Conservation (phyloP, 2,113 vertebrate species). For the Platycercus adscitus region DNA sequence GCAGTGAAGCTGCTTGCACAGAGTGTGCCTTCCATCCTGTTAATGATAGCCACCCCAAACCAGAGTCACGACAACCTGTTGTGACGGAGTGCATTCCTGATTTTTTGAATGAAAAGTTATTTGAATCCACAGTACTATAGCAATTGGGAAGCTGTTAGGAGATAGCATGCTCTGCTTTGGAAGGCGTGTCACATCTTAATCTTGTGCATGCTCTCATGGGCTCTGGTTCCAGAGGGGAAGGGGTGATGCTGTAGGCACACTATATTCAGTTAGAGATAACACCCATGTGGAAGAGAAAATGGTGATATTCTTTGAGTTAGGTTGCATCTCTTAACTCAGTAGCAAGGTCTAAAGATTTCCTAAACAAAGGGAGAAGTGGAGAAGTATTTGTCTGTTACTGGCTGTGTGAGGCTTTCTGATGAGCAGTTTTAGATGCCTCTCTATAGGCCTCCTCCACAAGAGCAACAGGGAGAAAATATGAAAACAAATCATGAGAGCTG, state of each 20-base stretch:
- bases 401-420: neutral
- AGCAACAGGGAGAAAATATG: neutral
- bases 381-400: neutral
- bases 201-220: neutral
- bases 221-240: neutral
- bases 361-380: neutral
- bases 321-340: neutral
- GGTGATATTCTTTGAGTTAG: neutral
- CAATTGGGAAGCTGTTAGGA: neutral
- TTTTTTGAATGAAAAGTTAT: neutral
- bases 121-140: neutral
- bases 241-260: neutral
- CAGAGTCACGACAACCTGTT: neutral
- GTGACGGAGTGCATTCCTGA: accelerated
- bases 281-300: neutral
- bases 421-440: neutral
- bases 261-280: neutral
- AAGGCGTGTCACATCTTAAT: neutral
- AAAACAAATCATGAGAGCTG: neutral
- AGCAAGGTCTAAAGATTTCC: neutral
- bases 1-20: neutral
- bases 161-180: neutral
- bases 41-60: neutral
- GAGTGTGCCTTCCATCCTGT: accelerated
- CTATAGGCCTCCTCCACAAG: neutral